Base-by-base conservation (phyloP, 1,140 invertebrate species). In the Tribolium madens region DNA sequence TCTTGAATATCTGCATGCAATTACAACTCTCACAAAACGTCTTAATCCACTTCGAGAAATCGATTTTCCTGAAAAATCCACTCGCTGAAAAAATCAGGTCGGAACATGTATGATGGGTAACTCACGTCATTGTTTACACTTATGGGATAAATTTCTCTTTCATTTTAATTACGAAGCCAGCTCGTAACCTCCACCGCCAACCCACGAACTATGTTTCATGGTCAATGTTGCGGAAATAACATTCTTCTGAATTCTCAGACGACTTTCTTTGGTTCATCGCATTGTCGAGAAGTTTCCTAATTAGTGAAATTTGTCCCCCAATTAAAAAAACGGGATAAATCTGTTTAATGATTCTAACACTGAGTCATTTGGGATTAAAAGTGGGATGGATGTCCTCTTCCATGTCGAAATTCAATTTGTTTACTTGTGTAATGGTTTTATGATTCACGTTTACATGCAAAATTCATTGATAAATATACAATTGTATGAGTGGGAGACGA, bases 131-230 rank as follows among this genome's bases (percentile, higher is more conserved):
- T 64, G 57, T 64, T 64, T 33, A 64, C 21, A 33, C 10, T 31
- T 26, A 64, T 64, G 57, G 57, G 57, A 64, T 64, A 64, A 42
- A 64, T 64, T 64, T 64, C 57, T 64, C 57, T 64, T 64, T 64
- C 57, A 33, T 64, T 26, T 64, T 64, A 64, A 64, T 64, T 64
- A 60, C 9, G 12, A 52, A 17, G 5, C 50, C 50, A 31, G 3
- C 53, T 60, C 53, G 21, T 10, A 13, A 9, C 26, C 57, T 50
- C 48, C 48, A 50, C 57, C 53, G 26, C 17, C 57, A 18, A 10
- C 52, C 52, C 52, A 57, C 52, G 10, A 64, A 64, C 12, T 64
- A 17, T n/a, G 12, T 64, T 64, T 64, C 57, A 64, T 64, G 57
- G 57, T 64, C 57, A 64, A 64, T 64, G 57, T n/a, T 64, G 57